Base-by-base conservation (phyloP, 2,888 invertebrate species). In the Sesia bembeciformis region DNA sequence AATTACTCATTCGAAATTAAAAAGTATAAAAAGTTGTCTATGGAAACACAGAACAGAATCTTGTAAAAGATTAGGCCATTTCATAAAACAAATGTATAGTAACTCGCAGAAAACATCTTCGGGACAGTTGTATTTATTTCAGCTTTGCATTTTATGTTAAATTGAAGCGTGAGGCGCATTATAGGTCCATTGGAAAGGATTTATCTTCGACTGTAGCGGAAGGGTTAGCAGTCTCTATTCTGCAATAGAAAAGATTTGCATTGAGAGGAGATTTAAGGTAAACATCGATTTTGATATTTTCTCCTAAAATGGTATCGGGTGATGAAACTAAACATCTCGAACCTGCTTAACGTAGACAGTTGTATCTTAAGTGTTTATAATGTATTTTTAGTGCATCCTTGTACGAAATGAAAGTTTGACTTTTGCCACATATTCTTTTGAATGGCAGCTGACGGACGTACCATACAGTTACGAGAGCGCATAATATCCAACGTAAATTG, bases 21-120 rank as follows among this genome's bases (percentile, higher is more conserved):
- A 85, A 87, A 84, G 72, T 39, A 41, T 78, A 76, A 60, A 63
- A 70, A 66, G 65, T 86, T 88, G 88, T 89, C 88, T 89, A 89
- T 89, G 89, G 81, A 80, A 85, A 77, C 80, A 85, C 86, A 87
- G 89, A 89, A 89, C 86, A 85, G 87, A 89, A 90, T 90, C 90
- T 90, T 89, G 89, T 87, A 90, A 89, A 86, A 90, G 90, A 90
- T 87, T 90, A 90, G 90, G 90, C 90, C 90, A 90, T 90, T 90
- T 89, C 90, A 89, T 90, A 88, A 87, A 90, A 90, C 89, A 90
- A 89, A 90, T 89, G 89, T 90, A 88, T 90, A 90, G 90, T 89
- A 86, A 84, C 88, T 90, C 85, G 87, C 89, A 89, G 87, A 89
- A 90, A 89, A 85, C 86, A 87, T 87, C 83, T 83, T 86, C 86